Evolutionary conservation across 2,113 vertebrate genomes (phyloP).

Genomic region (Notothenia rossii): DNA sequence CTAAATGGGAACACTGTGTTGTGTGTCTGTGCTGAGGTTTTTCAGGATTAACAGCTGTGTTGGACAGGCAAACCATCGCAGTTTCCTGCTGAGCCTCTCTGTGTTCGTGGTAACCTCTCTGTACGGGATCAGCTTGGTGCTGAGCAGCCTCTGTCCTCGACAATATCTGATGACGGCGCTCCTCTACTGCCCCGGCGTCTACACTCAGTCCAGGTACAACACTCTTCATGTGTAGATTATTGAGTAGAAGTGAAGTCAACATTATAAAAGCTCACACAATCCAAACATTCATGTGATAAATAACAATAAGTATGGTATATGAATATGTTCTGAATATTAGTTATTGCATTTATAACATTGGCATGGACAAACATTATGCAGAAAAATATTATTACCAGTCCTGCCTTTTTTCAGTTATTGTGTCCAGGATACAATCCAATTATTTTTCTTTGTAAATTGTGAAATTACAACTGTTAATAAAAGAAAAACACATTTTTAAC

Average conservation of each 20-base stretch:
- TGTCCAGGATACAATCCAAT: neutral
- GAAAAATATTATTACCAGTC: neutral
- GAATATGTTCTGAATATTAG: neutral
- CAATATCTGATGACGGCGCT: conserved; percentile 87
- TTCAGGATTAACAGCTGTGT: conserved; percentile 98
- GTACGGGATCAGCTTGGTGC: conserved; percentile 92
- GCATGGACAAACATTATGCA: neutral
- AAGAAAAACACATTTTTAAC: neutral
- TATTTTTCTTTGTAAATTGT: neutral
- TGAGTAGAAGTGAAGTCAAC: neutral
- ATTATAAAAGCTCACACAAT: neutral
- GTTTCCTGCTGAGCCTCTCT: conserved; percentile 92
- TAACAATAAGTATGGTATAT: neutral
- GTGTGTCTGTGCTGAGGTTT: conserved; percentile 53
- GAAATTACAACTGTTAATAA: neutral
- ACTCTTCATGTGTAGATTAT: neutral
- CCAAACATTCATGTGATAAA: neutral
- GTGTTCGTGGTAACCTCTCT: conserved; percentile 93
- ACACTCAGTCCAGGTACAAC: conserved; percentile 90
- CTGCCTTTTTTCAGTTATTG: neutral
- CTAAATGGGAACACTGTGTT: conserved; percentile 21
- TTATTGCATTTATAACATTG: neutral
- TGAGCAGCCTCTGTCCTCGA: conserved; percentile 88
- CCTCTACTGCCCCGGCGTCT: conserved; percentile 95
- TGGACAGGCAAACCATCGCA: conserved; percentile 94